phyloP scores from a whole-genome alignment of 2,113 vertebrate genomes.

The Dipodomys merriami region DNA sequence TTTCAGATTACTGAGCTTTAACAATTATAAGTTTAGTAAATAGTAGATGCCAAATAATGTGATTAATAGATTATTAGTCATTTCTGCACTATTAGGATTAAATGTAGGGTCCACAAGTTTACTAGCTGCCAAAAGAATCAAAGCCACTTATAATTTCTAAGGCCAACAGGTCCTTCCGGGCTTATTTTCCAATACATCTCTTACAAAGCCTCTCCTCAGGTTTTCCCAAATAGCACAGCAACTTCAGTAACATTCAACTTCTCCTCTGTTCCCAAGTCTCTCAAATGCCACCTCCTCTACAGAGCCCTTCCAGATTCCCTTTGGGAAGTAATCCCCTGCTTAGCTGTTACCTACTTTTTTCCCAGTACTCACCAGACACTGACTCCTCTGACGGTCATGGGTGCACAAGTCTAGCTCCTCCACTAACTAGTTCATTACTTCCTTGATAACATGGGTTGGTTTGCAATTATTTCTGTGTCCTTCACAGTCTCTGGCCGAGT shows the following conservation, averaged over 20 bases:
- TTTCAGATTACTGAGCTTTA: neutral
- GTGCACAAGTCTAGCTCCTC: conserved; percentile 42
- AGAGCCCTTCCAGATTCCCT: neutral
- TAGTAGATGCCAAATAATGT: neutral
- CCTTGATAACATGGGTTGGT: conserved; percentile 15
- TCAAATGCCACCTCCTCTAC: neutral
- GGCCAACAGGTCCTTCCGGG: neutral
- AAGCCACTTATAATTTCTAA: neutral
- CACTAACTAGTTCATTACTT: conserved; percentile 33
- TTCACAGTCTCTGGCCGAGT: conserved; percentile 24
- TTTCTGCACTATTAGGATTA: neutral
- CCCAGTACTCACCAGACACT: conserved; percentile 45
- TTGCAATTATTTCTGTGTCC: conserved; percentile 34
- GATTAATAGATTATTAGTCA: neutral
- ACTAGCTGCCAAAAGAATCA: neutral
- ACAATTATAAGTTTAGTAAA: conserved; percentile 2
- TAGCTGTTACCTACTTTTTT: conserved; percentile 35
- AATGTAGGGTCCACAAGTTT: neutral
- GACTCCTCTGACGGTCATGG: neutral
- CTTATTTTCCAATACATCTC: neutral
- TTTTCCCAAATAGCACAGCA: neutral
- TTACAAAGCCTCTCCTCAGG: neutral
- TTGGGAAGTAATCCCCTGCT: neutral
- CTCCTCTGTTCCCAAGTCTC: neutral
- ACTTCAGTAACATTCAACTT: neutral